Evolutionary conservation across 2,797 vertebrate species (phyloP).

Genomic region (Ficedula albicollis): DNA sequence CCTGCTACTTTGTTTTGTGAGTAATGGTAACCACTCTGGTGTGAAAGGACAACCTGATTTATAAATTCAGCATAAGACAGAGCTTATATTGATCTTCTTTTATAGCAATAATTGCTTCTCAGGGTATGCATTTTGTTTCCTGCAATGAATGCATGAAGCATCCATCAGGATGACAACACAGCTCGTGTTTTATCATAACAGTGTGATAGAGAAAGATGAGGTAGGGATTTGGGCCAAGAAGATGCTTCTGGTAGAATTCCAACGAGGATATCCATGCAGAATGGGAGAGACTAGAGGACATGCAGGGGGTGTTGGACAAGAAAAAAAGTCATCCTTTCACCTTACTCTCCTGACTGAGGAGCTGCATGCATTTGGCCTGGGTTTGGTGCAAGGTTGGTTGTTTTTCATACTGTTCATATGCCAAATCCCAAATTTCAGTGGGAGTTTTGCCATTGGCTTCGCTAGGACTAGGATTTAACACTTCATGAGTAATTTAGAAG

Average conservation of each 20-base stretch:
- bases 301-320: not conserved
- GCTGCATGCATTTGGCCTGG: not conserved
- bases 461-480: not conserved
- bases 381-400: not conserved
- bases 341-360: not conserved
- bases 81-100: constrained; percentile 1
- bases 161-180: constrained; percentile 16
- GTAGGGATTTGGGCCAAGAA: not conserved
- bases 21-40: not conserved
- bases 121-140: constrained; percentile 19
- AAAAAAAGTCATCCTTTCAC: not conserved
- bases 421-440: not conserved
- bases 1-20: constrained; percentile 15
- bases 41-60: not conserved
- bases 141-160: not conserved
- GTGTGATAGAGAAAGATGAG: not conserved
- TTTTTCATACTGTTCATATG: not conserved
- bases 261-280: not conserved
- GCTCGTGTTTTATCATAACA: not conserved
- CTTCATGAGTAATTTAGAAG: not conserved
- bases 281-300: not conserved
- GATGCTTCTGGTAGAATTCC: constrained; percentile 9
- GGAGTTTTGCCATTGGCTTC: not conserved
- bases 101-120: constrained; percentile 22
- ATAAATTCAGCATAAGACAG: not conserved